These are phyloP conservation scores for Anthopleura sola DNA, from an alignment of 64 coral and sea anemone species.

Conservation along the genomic window DNA sequence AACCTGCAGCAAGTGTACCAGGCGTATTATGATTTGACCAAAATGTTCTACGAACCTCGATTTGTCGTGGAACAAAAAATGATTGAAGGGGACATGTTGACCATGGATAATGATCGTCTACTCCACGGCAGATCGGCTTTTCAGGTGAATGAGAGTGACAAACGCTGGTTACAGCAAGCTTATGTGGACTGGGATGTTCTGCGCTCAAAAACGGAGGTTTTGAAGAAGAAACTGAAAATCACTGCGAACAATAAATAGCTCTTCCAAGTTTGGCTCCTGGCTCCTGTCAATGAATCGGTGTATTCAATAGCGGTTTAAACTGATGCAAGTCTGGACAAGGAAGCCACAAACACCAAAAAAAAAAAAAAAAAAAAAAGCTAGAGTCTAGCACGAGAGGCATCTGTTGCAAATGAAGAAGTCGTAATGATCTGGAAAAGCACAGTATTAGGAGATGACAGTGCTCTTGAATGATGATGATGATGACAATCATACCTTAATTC, in stretches of 20 bases:
- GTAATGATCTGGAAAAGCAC: too few species aligned
- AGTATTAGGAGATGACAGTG: too few species aligned
- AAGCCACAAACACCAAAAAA: too few species aligned
- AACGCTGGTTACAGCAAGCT: slow-evolving; percentile 51
- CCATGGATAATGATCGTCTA: slow-evolving; percentile 76
- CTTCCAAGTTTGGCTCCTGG: too few species aligned
- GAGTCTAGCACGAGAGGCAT: too few species aligned
- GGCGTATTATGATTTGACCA: slow-evolving; percentile 61
- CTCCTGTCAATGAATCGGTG: too few species aligned
- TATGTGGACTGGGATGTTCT: slow-evolving; percentile 90
- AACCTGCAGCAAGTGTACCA: slow-evolving; percentile 55
- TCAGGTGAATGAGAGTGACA: slow-evolving; percentile 19
- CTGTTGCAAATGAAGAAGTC: too few species aligned
- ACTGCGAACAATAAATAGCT: neutral
- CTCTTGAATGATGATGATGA: too few species aligned
- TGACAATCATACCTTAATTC: too few species aligned
- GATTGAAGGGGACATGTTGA: slow-evolving; percentile 62
- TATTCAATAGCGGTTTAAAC: too few species aligned
- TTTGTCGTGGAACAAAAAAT: slow-evolving; percentile 71
- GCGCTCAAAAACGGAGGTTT: slow-evolving; percentile 59
- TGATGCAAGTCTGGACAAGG: too few species aligned
- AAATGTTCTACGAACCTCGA: slow-evolving; percentile 57
- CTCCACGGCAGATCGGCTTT: slow-evolving; percentile 71
- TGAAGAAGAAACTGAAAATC: slow-evolving; percentile 41
- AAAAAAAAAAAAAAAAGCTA: too few species aligned